Evolutionary conservation across 1,140 invertebrate genomes (phyloP).

Genomic region (Coenobita brevimanus): DNA sequence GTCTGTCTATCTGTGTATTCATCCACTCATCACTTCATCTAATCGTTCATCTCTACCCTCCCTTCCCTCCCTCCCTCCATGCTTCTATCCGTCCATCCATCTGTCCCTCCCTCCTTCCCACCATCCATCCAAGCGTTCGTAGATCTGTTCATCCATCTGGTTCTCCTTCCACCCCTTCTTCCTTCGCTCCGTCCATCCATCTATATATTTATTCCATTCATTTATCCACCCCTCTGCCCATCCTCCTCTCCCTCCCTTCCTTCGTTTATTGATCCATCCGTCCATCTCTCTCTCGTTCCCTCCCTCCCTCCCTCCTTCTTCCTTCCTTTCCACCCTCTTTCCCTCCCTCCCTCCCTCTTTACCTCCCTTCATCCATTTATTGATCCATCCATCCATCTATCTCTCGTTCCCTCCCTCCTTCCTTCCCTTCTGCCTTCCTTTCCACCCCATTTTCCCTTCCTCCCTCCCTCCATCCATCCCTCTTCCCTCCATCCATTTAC

Average conservation of each 20-base stretch:
- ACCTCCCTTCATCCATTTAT: background rate
- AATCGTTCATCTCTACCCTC: too few species aligned
- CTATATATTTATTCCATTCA: background rate
- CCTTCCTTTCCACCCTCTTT: background rate
- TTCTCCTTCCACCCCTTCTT: background rate
- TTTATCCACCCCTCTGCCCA: background rate
- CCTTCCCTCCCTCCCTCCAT: too few species aligned
- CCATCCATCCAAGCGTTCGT: background rate
- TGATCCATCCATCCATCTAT: background rate
- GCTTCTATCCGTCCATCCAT: background rate
- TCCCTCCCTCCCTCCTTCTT: background rate
- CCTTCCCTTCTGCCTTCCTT: too few species aligned
- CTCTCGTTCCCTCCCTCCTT: too few species aligned
- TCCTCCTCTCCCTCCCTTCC: background rate
- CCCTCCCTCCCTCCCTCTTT: background rate
- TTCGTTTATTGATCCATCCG: background rate
- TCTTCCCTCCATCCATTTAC: background rate
- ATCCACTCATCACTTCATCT: too few species aligned
- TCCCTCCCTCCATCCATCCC: background rate
- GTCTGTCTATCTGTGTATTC: too few species aligned
- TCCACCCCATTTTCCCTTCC: background rate
- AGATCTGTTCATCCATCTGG: background rate
- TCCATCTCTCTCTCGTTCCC: background rate
- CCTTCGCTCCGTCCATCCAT: background rate
- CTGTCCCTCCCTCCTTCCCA: background rate